Conservation (phyloP, 2,113 vertebrate species). For the Perca flavescens region DNA sequence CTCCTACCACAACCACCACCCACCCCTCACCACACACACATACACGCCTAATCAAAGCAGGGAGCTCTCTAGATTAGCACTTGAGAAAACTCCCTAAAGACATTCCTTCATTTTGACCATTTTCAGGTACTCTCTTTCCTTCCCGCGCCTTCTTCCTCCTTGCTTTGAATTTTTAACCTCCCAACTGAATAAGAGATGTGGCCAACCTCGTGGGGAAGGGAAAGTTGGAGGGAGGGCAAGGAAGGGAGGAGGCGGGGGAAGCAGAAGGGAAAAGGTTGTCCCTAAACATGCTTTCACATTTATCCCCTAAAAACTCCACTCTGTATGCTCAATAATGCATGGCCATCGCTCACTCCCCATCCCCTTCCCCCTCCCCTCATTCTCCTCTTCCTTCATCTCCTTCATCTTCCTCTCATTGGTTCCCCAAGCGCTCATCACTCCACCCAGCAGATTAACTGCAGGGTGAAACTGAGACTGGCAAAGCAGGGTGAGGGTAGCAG, state of each 20-base stretch:
- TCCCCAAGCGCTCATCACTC: constrained; percentile 72
- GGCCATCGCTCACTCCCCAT: constrained; percentile 59
- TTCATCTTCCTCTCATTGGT: constrained; percentile 67
- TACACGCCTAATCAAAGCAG: constrained; percentile 76
- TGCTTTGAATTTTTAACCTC: constrained; percentile 85
- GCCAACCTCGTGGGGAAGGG: constrained; percentile 66
- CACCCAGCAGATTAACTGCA: constrained; percentile 77
- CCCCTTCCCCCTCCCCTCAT: constrained; percentile 46
- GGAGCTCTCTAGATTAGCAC: constrained; percentile 80
- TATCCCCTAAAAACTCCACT: constrained; percentile 82
- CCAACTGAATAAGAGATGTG: constrained; percentile 83
- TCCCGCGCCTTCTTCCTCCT: constrained; percentile 48
- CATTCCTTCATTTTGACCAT: constrained; percentile 81
- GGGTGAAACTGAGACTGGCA: constrained; percentile 73
- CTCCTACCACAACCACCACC: constrained; percentile 47
- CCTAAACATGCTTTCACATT: constrained; percentile 82
- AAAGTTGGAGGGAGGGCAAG: constrained; percentile 68
- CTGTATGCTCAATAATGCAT: constrained; percentile 83
- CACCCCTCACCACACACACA: constrained; percentile 25
- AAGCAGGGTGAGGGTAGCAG: constrained; percentile 60
- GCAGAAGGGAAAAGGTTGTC: constrained; percentile 76
- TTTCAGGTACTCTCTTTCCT: constrained; percentile 75
- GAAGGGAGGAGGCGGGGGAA: constrained; percentile 55
- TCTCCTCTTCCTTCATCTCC: constrained; percentile 65
- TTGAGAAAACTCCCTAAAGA: constrained; percentile 80